A percentile compares a stretch with the other conserved stretches of the same genome.
phyloP scores from a whole-genome alignment of 2,113 vertebrate species.

The Piliocolobus tephrosceles region DNA sequence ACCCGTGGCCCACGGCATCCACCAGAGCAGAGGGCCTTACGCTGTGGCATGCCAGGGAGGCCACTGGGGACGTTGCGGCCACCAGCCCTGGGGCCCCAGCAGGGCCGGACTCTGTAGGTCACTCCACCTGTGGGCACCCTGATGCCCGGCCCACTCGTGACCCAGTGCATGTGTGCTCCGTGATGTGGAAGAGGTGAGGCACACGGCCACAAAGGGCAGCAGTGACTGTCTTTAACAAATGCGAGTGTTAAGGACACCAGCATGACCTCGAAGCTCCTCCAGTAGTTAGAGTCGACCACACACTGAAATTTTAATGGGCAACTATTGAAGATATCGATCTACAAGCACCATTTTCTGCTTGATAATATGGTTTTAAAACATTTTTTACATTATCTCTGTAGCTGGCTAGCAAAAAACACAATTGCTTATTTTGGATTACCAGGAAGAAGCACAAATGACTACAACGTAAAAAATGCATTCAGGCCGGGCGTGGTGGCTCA shows the following conservation, averaged over 20 bases:
- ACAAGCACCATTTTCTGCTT: background rate
- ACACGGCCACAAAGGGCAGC: too few species aligned
- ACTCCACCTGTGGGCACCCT: too few species aligned
- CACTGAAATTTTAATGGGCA: background rate
- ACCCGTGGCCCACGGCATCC: too few species aligned
- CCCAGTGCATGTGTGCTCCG: background rate
- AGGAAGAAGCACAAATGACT: background rate
- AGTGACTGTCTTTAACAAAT: background rate
- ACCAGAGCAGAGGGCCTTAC: background rate
- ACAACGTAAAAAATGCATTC: background rate
- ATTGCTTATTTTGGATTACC: background rate
- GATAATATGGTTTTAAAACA: background rate
- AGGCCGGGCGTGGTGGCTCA: too few species aligned
- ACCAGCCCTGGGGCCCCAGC: background rate
- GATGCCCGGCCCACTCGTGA: too few species aligned
- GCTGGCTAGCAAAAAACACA: background rate
- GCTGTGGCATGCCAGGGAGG: background rate
- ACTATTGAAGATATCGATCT: background rate
- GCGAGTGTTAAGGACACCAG: background rate
- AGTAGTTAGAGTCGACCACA: background rate
- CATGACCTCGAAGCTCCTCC: fast-evolving
- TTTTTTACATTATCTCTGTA: background rate
- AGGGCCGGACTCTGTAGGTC: background rate
- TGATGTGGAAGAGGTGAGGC: too few species aligned
- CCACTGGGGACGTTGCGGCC: background rate